These are phyloP conservation scores for Umimayanthus kanabou DNA, from an alignment of 92 coral and sea anemone genomes.

Conservation along the genomic window DNA sequence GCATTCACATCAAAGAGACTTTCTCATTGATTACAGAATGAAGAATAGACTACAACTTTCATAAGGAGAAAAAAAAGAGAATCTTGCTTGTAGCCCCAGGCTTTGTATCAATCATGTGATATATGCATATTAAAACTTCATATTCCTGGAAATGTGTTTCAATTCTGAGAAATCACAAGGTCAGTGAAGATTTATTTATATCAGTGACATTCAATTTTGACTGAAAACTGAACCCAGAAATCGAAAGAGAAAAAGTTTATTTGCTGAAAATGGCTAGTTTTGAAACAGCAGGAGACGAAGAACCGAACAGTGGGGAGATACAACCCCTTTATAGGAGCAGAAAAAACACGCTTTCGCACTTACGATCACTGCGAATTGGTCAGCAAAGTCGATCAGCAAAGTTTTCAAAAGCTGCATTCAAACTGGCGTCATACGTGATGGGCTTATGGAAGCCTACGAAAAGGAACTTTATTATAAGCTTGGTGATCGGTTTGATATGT, in stretches of 20 bases:
- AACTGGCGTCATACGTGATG: slow-evolving; percentile 44
- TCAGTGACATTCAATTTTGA: not conserved
- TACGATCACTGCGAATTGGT: not conserved
- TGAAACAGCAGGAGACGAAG: not conserved
- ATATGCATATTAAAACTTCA: not conserved
- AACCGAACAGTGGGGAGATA: not conserved
- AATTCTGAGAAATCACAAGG: slow-evolving; percentile 9
- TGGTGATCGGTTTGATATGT: slow-evolving; percentile 42
- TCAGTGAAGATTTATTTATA: not conserved
- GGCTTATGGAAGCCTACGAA: slow-evolving; percentile 67
- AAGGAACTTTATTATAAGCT: slow-evolving; percentile 47
- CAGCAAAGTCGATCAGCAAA: not conserved
- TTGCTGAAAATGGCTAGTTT: not conserved
- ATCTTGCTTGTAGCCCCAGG: not conserved
- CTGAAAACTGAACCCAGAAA: not conserved
- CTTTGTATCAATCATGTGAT: not conserved
- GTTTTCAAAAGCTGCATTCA: slow-evolving; percentile 24
- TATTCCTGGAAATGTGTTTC: not conserved
- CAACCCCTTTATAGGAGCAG: not conserved
- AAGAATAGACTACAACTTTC: too few relatives aligned
- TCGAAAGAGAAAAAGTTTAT: not conserved
- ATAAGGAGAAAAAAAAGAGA: too few relatives aligned
- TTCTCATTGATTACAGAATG: too few relatives aligned
- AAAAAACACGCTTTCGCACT: not conserved
- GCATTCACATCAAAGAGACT: too few relatives aligned